A percentile compares a stretch with the other conserved stretches of the same genome.
Evolutionary conservation across 2,113 vertebrate genomes (phyloP).

Genomic region (Apodemus speciosus): DNA sequence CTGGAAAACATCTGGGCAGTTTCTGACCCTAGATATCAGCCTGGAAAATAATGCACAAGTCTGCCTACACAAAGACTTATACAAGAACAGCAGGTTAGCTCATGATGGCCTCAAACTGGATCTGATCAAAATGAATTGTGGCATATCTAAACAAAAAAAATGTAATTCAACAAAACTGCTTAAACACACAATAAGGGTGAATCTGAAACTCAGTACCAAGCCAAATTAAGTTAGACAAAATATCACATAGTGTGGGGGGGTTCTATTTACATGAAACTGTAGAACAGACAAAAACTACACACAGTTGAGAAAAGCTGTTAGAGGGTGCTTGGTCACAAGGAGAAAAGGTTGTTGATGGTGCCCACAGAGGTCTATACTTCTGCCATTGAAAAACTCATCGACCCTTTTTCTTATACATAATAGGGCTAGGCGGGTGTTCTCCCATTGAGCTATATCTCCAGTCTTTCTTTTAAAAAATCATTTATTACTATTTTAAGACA

Average conservation of each 20-base stretch:
- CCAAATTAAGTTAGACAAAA: constrained; percentile 30
- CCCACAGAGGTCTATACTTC: not conserved
- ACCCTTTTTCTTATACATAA: not conserved
- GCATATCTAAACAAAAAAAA: not conserved
- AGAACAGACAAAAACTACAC: not conserved
- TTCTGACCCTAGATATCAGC: not conserved
- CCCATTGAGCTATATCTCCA: not conserved
- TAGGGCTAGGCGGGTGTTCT: too few relatives aligned
- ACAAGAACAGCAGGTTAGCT: not conserved
- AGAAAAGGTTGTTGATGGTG: not conserved
- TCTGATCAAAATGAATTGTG: not conserved
- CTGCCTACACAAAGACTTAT: constrained; percentile 16
- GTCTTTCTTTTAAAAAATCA: not conserved
- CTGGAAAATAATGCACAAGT: not conserved
- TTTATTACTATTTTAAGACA: not conserved
- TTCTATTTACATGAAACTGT: constrained; percentile 21
- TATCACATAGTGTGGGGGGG: not conserved
- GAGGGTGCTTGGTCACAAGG: not conserved
- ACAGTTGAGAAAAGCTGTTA: not conserved
- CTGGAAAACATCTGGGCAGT: not conserved
- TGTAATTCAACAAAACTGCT: constrained; percentile 2
- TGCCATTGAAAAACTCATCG: not conserved
- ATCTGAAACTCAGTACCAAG: not conserved
- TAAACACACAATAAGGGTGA: not conserved
- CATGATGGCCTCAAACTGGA: not conserved